Conservation (phyloP, 2,797 vertebrate species). For the Tinamus major region DNA sequence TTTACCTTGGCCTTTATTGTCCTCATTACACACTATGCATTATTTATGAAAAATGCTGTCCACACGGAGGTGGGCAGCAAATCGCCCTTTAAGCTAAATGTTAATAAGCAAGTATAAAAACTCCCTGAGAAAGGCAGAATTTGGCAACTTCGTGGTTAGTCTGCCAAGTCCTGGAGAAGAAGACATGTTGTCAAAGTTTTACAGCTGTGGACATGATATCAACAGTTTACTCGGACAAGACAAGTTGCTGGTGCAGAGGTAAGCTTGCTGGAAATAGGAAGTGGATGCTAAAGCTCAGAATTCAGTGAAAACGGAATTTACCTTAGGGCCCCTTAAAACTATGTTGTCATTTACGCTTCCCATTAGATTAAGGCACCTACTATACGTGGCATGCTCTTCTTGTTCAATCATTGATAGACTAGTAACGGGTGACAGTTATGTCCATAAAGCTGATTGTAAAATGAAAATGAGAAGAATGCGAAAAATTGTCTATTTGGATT, state of each 20-base stretch:
- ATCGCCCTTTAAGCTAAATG: constrained; percentile 67
- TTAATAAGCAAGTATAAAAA: constrained; percentile 61
- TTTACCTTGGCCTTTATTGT: constrained; percentile 74
- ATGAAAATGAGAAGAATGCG: not conserved
- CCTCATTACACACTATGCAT: constrained; percentile 67
- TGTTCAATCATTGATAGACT: not conserved
- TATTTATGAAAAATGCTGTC: constrained; percentile 76
- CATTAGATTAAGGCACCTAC: not conserved
- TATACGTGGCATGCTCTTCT: accelerated
- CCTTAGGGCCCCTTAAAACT: not conserved
- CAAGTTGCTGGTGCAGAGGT: not conserved
- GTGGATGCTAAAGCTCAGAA: not conserved
- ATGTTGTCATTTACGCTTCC: not conserved
- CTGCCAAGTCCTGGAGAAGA: not conserved
- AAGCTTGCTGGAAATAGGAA: not conserved
- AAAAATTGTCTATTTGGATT: not conserved
- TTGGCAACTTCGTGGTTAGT: not conserved
- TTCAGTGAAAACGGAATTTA: not conserved
- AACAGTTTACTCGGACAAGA: accelerated
- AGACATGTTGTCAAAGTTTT: not conserved
- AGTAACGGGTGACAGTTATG: not conserved
- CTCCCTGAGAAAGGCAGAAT: constrained; percentile 1
- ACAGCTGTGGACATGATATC: not conserved
- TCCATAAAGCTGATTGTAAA: not conserved
- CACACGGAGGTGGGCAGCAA: constrained; percentile 61